phyloP scores from a whole-genome alignment of 2,888 invertebrate species.

The Tinea pellionella region DNA sequence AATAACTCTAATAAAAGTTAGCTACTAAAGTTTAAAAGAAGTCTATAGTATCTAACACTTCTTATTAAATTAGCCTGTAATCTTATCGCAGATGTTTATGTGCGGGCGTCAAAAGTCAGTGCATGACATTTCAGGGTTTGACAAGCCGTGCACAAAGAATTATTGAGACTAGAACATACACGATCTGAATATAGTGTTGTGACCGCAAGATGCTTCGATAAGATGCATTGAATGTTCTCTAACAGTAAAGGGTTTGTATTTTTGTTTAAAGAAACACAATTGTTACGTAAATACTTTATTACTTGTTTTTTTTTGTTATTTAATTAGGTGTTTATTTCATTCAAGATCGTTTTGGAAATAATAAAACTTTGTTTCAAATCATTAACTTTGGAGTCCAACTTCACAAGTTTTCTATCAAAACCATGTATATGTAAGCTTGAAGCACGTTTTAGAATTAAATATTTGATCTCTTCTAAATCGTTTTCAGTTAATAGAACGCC shows the following conservation, averaged over 20 bases:
- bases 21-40: background rate
- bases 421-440: slow-evolving; percentile 36
- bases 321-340: background rate
- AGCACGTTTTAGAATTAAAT: slow-evolving; percentile 37
- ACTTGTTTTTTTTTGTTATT: too few relatives aligned
- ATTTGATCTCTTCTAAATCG: slow-evolving; percentile 42
- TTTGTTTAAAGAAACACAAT: too few relatives aligned
- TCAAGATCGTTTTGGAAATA: background rate
- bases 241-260: too few relatives aligned
- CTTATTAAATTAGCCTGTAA: background rate
- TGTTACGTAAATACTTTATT: too few relatives aligned
- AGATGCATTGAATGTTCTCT: too few relatives aligned
- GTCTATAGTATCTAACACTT: background rate
- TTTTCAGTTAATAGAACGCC: slow-evolving; percentile 35
- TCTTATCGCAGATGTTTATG: background rate
- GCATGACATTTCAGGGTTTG: too few relatives aligned
- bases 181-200: too few relatives aligned
- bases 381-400: slow-evolving; percentile 16
- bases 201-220: too few relatives aligned
- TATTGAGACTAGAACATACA: too few relatives aligned
- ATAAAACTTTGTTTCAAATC: background rate
- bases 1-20: background rate
- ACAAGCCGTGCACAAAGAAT: too few relatives aligned
- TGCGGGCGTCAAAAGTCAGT: background rate
- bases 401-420: slow-evolving; percentile 34